Percentiles rank a stretch among this genome's conserved stretches.
These are phyloP conservation scores for Choristoneura fumiferana DNA, from an alignment of 1,140 invertebrate species.

Conservation along the genomic window DNA sequence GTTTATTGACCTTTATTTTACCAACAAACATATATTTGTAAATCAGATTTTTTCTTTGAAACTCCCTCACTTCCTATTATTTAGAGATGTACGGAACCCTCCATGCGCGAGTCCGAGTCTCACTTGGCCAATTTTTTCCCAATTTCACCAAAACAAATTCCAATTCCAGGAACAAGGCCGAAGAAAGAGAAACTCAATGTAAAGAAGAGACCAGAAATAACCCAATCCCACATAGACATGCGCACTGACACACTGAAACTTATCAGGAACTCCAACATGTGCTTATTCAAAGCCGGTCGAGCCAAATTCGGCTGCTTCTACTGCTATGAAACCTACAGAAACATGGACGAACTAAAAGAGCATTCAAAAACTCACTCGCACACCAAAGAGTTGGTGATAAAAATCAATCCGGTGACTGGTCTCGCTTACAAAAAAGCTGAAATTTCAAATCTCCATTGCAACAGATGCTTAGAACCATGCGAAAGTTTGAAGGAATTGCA, in stretches of 20 bases:
- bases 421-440: constrained; percentile 5
- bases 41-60: too few relatives aligned
- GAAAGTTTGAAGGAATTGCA: background rate
- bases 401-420: background rate
- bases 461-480: background rate
- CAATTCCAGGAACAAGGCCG: background rate
- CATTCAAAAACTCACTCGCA: background rate
- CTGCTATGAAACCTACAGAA: background rate
- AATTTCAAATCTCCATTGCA: background rate
- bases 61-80: too few relatives aligned
- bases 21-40: too few relatives aligned
- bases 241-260: background rate
- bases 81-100: too few relatives aligned
- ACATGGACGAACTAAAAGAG: background rate
- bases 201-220: background rate
- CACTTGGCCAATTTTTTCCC: too few relatives aligned
- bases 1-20: too few relatives aligned
- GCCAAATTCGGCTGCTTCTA: constrained; percentile 4
- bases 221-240: background rate
- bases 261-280: constrained; percentile 9
- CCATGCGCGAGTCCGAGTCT: too few relatives aligned
- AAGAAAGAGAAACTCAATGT: background rate
- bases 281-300: background rate
- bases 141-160: background rate
- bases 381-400: background rate